Base-by-base conservation (phyloP, 1,140 invertebrate species). In the Lethocerus indicus region DNA sequence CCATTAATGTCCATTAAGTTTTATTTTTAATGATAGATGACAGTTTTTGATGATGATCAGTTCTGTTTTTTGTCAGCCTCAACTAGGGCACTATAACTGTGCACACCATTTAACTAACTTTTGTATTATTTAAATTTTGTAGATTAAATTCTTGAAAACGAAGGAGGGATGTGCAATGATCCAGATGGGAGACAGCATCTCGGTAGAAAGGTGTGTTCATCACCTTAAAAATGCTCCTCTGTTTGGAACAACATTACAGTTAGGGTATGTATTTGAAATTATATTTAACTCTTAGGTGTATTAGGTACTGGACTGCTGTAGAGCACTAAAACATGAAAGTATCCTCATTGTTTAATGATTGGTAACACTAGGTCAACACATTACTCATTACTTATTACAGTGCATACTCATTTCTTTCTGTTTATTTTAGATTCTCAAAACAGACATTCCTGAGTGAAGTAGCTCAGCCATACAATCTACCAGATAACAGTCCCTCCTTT, bases 141-240 rank as follows among this genome's bases (percentile, higher is more conserved):
- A 96, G 90, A 84, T 97, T 56, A 98, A 98, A 71, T 98, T 98
- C 68, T 71, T 98, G 64, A 96, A 95, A 71, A 95, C 88, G 47
- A 98, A 98, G 71, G 91, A 96, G 62, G 94, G 94, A 46, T 94
- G 92, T 49, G 93, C 93, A n/a, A 98, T 99, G 93, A 87, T 98
- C 51, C 92, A 98, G 65, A 93, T 99, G 90, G 92, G 92, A 13
- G 91, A 96, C 65, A 76, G 78, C n/a, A 75, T 89, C 41, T 86
- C 92, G 6, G 90, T 96, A 2, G 90, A 96, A 65, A 71, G 92
- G 57, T 91, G 86, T 62, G 82, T 98, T 43, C 84, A 87, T 58
- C 90, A 96, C 66, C 73, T 98, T 46, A 95, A 96, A 71, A 90
- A 93, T 62, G 79, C 61, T 72, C 67, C 53, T 65, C 63, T 55